Conservation (phyloP, 1,140 invertebrate species). For the fruit fly (Drosophila melanogaster) region DNA sequence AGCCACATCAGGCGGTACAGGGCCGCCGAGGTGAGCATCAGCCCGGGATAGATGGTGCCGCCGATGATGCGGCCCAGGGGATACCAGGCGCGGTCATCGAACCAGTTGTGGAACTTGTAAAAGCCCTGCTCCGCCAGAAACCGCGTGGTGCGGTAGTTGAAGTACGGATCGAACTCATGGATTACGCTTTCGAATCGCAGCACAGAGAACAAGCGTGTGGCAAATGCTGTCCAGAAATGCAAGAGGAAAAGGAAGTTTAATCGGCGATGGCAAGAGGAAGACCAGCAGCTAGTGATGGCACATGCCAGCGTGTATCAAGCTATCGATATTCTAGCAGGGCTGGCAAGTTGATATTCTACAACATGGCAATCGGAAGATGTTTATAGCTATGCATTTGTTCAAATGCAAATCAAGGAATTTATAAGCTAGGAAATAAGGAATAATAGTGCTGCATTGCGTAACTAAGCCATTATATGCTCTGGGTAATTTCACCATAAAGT, state of each 20-base stretch:
- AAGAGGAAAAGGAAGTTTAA: constrained; percentile 50
- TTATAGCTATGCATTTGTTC: not conserved
- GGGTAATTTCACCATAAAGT: not conserved
- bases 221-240: constrained; percentile 91
- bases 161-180: constrained; percentile 99
- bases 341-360: not conserved
- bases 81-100: constrained; percentile 99
- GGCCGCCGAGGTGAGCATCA: constrained; percentile 98
- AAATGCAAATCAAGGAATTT: not conserved
- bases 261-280: constrained; percentile 4
- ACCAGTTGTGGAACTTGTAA: constrained; percentile 99
- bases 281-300: constrained; percentile 2
- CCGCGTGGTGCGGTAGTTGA: constrained; percentile 98
- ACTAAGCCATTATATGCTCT: not conserved
- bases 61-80: constrained; percentile 98
- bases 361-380: too few relatives aligned
- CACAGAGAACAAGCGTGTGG: constrained; percentile 97
- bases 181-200: constrained; percentile 98
- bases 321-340: constrained; percentile 15
- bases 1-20: constrained; percentile 95
- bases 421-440: too few relatives aligned
- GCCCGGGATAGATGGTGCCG: constrained; percentile 98
- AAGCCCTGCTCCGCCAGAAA: constrained; percentile 98
- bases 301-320: not conserved
- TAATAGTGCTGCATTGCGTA: too few relatives aligned